phyloP scores from a whole-genome alignment of 1,140 invertebrate species.

The Drosophila auraria region DNA sequence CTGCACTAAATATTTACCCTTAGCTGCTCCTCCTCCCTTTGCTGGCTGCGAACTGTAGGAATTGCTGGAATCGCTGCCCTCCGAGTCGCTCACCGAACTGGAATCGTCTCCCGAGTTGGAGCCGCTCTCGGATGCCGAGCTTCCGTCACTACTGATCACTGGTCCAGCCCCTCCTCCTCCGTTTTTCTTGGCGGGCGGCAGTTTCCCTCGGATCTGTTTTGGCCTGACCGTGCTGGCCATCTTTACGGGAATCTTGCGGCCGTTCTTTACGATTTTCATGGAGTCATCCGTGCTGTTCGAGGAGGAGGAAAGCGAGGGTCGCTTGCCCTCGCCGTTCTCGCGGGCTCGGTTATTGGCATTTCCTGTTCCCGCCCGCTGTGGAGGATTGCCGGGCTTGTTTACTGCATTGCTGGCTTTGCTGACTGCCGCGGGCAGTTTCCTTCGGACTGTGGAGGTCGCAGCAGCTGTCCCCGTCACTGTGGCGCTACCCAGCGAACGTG shows the following conservation, averaged over 20 bases:
- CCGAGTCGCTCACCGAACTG: constrained; percentile 68
- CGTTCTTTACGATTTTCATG: constrained; percentile 59
- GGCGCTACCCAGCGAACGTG: constrained; percentile 39
- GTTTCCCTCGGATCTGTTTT: constrained; percentile 72
- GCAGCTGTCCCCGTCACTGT: constrained; percentile 28
- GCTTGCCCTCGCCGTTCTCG: constrained; percentile 74
- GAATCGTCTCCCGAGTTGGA: constrained; percentile 43
- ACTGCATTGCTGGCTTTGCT: constrained; percentile 21
- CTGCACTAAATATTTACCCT: constrained; percentile 20
- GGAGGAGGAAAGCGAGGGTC: constrained; percentile 78
- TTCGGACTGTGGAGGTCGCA: constrained; percentile 68
- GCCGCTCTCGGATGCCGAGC: constrained; percentile 59
- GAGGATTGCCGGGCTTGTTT: constrained; percentile 28
- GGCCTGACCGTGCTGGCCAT: constrained; percentile 83
- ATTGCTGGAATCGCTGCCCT: constrained; percentile 69
- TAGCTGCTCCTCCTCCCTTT: constrained; percentile 28
- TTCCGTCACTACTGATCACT: constrained; percentile 70
- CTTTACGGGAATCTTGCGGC: constrained; percentile 69
- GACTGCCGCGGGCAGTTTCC: constrained; percentile 23
- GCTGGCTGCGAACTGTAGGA: constrained; percentile 70
- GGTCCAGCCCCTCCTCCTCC: constrained; percentile 55
- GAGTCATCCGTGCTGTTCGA: constrained; percentile 79
- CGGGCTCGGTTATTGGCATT: constrained; percentile 62
- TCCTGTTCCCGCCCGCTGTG: neutral
- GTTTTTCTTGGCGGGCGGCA: constrained; percentile 68